A percentile compares a stretch with the other conserved stretches of the same genome.
Evolutionary conservation across 2,888 invertebrate genomes (phyloP).

Genomic region (Shargacucullia verbasci): DNA sequence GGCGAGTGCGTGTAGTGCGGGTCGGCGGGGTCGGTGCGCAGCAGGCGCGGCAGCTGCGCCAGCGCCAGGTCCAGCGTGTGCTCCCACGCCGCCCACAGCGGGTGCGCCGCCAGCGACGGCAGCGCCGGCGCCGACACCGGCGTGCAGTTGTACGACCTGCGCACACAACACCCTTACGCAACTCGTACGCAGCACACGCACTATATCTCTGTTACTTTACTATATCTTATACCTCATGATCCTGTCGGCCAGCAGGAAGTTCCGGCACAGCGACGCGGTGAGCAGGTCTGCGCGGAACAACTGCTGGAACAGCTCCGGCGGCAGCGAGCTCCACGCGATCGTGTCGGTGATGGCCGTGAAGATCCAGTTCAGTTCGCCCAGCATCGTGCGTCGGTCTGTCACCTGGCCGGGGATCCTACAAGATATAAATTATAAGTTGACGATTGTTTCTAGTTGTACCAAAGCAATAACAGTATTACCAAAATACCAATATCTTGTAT

Average conservation of each 20-base stretch:
- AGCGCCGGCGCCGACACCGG: conserved; percentile 98
- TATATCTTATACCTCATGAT: conserved; percentile 95
- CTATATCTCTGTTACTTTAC: too few relatives aligned
- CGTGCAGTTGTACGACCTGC: conserved; percentile 96
- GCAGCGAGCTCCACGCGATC: conserved; percentile 99
- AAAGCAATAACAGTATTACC: too few relatives aligned
- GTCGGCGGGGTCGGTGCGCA: conserved; percentile 87
- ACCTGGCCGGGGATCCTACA: conserved; percentile 97
- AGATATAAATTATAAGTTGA: neutral
- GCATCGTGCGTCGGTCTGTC: conserved; percentile 98
- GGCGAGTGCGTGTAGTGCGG: conserved; percentile 94
- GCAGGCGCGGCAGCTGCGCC: conserved; percentile 95
- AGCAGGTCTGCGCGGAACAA: conserved; percentile 98
- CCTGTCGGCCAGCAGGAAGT: conserved; percentile 98
- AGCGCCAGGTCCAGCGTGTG: conserved; percentile 98
- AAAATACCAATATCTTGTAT: too few relatives aligned
- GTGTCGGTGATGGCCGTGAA: conserved; percentile 99
- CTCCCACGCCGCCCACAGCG: conserved; percentile 99
- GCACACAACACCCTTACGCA: neutral
- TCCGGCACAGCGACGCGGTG: conserved; percentile 99
- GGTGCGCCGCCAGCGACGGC: conserved; percentile 96
- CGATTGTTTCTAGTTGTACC: too few relatives aligned
- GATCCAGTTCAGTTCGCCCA: conserved; percentile 99
- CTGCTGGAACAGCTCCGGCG: conserved; percentile 98
- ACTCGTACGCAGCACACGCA: neutral